Percentiles rank a stretch among this genome's conserved stretches.
Conservation (phyloP, 2,113 vertebrate genomes). For the Loxodonta africana region DNA sequence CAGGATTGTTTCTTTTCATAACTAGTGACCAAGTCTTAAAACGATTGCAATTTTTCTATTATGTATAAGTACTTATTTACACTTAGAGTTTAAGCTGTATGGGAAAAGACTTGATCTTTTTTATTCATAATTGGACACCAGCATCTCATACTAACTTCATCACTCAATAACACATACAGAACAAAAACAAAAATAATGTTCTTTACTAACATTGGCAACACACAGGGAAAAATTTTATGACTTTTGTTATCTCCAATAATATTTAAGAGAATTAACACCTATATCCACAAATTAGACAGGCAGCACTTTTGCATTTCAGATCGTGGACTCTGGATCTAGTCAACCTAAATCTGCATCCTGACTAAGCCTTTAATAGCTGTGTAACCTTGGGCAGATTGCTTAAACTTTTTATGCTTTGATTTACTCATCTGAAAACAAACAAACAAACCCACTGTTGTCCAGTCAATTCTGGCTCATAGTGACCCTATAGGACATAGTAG, state of each 20-base stretch:
- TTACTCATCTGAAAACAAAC: neutral
- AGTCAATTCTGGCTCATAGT: too few relatives aligned
- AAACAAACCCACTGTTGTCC: too few relatives aligned
- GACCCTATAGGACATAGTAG: too few relatives aligned
- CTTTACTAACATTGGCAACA: neutral
- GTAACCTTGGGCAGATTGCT: neutral
- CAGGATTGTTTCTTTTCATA: neutral
- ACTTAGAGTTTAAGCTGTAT: neutral
- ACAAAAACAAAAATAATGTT: neutral
- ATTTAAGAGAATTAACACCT: neutral
- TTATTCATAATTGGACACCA: neutral
- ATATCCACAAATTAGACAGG: neutral
- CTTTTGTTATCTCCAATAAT: neutral
- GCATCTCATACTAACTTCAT: neutral
- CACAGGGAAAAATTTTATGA: neutral
- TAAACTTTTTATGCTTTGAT: neutral
- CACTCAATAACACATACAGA: neutral
- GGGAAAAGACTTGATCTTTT: neutral
- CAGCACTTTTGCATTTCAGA: neutral
- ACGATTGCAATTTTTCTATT: neutral
- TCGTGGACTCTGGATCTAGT: neutral
- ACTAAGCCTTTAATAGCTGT: neutral
- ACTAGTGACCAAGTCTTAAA: neutral
- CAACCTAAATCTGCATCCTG: neutral
- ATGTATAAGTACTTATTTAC: neutral